Base-by-base conservation (phyloP, 2,797 vertebrate species). In the Coilia nasus region DNA sequence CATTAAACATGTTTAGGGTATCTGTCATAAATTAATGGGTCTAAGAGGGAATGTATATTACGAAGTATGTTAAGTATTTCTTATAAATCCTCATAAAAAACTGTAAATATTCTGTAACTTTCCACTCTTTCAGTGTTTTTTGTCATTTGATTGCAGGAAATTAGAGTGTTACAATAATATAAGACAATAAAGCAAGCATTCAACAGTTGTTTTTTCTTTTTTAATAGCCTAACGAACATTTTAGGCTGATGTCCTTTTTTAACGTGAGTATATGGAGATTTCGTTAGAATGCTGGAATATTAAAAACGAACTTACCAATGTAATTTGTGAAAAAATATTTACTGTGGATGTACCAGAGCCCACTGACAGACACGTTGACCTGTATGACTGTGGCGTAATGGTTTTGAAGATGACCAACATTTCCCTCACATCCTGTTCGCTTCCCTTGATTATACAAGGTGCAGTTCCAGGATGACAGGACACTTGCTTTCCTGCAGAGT, bases 271-370 rank as follows among this genome's bases (percentile, higher is more conserved):
- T 47, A 47, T 47, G 46, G 10, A 3, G 10, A 47, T 47, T n/a
- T n/a, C n/a, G n/a, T 4, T 4, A 47, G 10, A 47, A 3, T 47
- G 67, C 19, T 41, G 17, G 19, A 17, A 78, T 44, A n/a, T 78
- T 23, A 25, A 64, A 7, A 41, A 19, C 71, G 17, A 21, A 41
- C 71, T 78, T 25, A 78, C 71, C 71, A 78, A 78, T 44, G 1
- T 3, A 0, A 2, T 0, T 0, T 41, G 6, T 78, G 1, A 9
- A 14, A 78, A 78, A 44, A 21, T 1, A 0, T 78, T 78, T 31
- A 78, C 6, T 78, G 71, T 78, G 71, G 19, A 78, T 78, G 21
- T 78, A 78, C 71, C 35, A 44, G 71, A 78, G 41, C 5, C 71
- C 71, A 78, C 17, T 17, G 35, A 41, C 15, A 44, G 71, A 44